Base-by-base conservation (phyloP, 2,797 vertebrate species). In the Decapterus maruadsi region DNA sequence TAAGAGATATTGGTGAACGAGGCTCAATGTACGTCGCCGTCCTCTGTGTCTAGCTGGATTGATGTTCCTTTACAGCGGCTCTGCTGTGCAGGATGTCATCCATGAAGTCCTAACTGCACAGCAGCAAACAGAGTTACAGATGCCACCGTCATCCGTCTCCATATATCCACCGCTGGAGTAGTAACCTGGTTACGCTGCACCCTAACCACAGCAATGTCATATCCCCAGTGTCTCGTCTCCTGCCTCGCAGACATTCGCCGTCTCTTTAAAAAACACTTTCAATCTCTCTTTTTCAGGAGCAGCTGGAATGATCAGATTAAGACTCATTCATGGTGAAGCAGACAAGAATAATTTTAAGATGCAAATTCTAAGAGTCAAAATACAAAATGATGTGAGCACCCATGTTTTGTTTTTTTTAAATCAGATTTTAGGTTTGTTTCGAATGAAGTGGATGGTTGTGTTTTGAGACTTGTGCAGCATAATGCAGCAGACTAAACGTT, bases 181-280 rank as follows among this genome's bases (percentile, higher is more conserved):
- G 55, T 93, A 91, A 93, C 80, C 75, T 56, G 76, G 85, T 93
- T 91, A 88, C 22, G 34, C 63, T 76, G 68, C 71, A 78, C 26
- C 66, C 81, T 84, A 59, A 74, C 69, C 83, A 75, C 74, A 68
- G 75, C 68, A 72, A 29, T 76, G 78, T 76, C 82, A 63, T 29
- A 68, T 88, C 81, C 75, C 74, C 42, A 11, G 68, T 46, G 78
- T 73, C 54, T 51, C 68, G 64, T 56, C 3, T 19, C 38, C 76
- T 54, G 55, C 64, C 51, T 70, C 36, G 1, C 46, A 79, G 61
- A 63, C 22, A 10, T 42, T 69, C 22, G 2, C 54, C 11, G 51
- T 57, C 48, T 64, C 19, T 51, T 63, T 31, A 59, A 31, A 72
- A 77, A 48, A 31, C 57, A 59, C 40, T 72, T 48, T 59, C 6